A percentile compares a stretch with the other conserved stretches of the same genome.
Evolutionary conservation across 2,113 vertebrate genomes (phyloP).

Genomic region (Leptobrachium leishanense): DNA sequence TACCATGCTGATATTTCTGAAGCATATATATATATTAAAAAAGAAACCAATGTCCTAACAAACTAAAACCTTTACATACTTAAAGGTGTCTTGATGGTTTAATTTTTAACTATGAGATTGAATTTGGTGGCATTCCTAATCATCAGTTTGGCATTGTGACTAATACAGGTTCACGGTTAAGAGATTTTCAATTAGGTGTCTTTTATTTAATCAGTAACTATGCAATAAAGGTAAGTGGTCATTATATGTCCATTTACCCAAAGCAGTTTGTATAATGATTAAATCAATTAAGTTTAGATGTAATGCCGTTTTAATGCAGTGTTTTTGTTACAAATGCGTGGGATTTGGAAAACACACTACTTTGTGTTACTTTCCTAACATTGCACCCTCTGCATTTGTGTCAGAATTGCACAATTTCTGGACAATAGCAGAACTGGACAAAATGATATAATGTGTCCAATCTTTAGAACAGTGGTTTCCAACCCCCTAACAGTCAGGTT

Average conservation of each 20-base stretch:
- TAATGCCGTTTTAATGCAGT: neutral
- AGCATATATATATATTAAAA: too few relatives aligned
- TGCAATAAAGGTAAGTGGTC: conserved; percentile 2
- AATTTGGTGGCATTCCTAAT: neutral
- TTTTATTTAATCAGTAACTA: conserved; percentile 38
- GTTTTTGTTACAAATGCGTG: neutral
- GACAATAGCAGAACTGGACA: too few relatives aligned
- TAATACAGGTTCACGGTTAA: conserved; percentile 24
- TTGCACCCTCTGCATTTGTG: too few relatives aligned
- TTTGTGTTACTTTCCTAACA: too few relatives aligned
- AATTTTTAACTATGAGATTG: neutral
- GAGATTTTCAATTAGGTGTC: conserved; percentile 26
- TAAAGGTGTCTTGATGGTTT: neutral
- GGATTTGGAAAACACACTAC: too few relatives aligned
- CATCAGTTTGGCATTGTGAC: neutral
- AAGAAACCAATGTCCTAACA: too few relatives aligned
- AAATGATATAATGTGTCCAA: too few relatives aligned
- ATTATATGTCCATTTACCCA: conserved; percentile 16
- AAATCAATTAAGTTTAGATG: conserved; percentile 32
- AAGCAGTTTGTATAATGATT: conserved; percentile 36
- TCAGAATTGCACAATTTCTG: too few relatives aligned
- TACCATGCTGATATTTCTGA: too few relatives aligned
- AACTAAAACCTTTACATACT: neutral
- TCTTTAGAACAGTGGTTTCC: too few relatives aligned
- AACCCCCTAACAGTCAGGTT: too few relatives aligned